Evolutionary conservation across 2,888 invertebrate genomes (phyloP).

Genomic region (Ethmia dodecea): DNA sequence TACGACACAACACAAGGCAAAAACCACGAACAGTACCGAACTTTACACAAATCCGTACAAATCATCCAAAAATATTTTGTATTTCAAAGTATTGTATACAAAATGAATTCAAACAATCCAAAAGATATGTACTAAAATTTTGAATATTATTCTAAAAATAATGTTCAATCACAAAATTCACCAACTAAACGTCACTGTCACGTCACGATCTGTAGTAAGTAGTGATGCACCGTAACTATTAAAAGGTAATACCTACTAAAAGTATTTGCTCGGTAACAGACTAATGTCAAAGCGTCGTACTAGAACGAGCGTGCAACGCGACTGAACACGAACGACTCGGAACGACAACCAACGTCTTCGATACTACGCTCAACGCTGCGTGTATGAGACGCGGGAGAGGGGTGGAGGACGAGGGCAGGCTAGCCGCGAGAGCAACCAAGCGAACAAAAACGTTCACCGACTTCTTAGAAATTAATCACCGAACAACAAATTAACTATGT

Average conservation of each 20-base stretch:
- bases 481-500: slow-evolving; percentile 33
- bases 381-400: slow-evolving; percentile 2
- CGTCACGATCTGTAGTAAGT: not conserved
- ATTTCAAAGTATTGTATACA: no score
- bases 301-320: no score
- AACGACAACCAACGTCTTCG: no score
- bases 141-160: not conserved
- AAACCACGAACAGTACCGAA: not conserved
- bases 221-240: not conserved
- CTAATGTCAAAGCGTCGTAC: no score
- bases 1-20: slow-evolving; percentile 15
- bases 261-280: no score
- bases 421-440: slow-evolving; percentile 30
- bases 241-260: not conserved
- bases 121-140: no score
- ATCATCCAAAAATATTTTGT: not conserved
- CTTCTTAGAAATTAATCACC: slow-evolving; percentile 64
- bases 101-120: no score
- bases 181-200: not conserved
- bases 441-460: slow-evolving; percentile 49
- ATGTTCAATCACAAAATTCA: not conserved
- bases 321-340: no score
- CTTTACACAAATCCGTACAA: no score
- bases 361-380: not conserved
- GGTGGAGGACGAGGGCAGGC: slow-evolving; percentile 28